These are phyloP conservation scores for Brevimyrus niger DNA, from an alignment of 2,113 vertebrate species.

Conservation along the genomic window DNA sequence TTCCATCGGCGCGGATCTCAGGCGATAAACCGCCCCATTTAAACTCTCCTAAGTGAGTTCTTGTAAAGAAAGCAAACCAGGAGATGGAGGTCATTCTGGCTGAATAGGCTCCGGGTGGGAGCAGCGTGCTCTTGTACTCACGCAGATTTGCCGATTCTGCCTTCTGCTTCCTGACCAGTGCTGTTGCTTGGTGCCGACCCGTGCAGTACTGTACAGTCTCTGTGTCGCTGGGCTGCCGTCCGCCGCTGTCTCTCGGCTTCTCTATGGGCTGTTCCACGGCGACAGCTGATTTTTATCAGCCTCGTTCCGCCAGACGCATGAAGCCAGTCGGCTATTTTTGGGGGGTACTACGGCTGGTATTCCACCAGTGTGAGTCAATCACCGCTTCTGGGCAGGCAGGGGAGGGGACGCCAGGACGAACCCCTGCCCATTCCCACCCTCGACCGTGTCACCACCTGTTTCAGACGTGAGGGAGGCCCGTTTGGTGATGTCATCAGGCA, in stretches of 20 bases:
- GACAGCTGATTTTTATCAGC: conserved; percentile 80
- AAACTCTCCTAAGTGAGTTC: not conserved
- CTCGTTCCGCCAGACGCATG: conserved; percentile 29
- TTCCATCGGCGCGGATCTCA: not conserved
- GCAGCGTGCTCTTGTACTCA: not conserved
- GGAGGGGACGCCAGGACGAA: conserved; percentile 32
- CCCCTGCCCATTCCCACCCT: conserved; percentile 42
- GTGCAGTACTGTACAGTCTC: not conserved
- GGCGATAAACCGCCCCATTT: not conserved
- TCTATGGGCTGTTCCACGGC: conserved; percentile 45
- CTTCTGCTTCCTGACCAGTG: not conserved
- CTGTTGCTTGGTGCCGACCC: not conserved
- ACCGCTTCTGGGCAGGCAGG: conserved; percentile 43
- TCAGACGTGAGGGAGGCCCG: conserved; percentile 34
- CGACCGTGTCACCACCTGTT: conserved; percentile 49
- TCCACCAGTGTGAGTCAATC: conserved; percentile 72
- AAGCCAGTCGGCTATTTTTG: conserved; percentile 69
- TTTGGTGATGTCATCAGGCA: conserved; percentile 32
- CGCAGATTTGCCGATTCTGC: not conserved
- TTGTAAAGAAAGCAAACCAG: not conserved
- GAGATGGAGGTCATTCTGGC: not conserved
- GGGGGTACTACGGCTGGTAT: conserved; percentile 46
- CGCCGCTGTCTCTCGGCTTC: conserved; percentile 31
- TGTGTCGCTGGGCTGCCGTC: conserved; percentile 21
- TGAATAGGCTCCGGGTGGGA: not conserved